A percentile compares a stretch with the other conserved stretches of the same genome.
phyloP scores from a whole-genome alignment of 1,140 invertebrate genomes.

The Hyposmocoma kahamanoa region DNA sequence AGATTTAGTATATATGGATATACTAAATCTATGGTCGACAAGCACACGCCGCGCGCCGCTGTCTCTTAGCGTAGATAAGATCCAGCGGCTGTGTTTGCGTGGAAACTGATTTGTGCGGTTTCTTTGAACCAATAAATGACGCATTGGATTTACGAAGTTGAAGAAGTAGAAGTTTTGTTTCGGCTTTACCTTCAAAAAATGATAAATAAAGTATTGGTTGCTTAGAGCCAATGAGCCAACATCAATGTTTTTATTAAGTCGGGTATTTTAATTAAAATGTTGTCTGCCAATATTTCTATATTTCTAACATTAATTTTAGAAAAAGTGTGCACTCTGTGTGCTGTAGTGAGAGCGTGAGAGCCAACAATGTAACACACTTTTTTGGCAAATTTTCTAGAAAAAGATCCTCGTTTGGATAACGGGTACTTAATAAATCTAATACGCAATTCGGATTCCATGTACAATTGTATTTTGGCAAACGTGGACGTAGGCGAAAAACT shows the following conservation, averaged over 20 bases:
- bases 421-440: constrained; percentile 4
- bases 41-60: constrained; percentile 6
- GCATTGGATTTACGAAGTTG: not conserved
- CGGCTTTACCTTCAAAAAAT: constrained; percentile 6
- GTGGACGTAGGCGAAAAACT: constrained; percentile 12
- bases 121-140: not conserved
- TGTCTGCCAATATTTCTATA: not conserved
- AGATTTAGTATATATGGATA: no score
- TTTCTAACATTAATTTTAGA: constrained; percentile 2
- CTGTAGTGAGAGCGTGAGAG: not conserved
- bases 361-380: not conserved
- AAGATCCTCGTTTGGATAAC: not conserved
- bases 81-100: not conserved
- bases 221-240: constrained; percentile 1
- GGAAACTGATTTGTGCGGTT: not conserved
- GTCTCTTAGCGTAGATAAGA: not conserved
- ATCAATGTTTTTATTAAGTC: constrained; percentile 10
- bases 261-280: constrained; percentile 8
- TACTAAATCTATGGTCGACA: no score
- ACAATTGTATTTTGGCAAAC: constrained; percentile 12
- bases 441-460: constrained; percentile 20
- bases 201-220: constrained; percentile 10
- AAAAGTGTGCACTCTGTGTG: not conserved
- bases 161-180: not conserved
- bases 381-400: not conserved